phyloP scores from a whole-genome alignment of 2,113 vertebrate genomes.

The Mustelus asterias region DNA sequence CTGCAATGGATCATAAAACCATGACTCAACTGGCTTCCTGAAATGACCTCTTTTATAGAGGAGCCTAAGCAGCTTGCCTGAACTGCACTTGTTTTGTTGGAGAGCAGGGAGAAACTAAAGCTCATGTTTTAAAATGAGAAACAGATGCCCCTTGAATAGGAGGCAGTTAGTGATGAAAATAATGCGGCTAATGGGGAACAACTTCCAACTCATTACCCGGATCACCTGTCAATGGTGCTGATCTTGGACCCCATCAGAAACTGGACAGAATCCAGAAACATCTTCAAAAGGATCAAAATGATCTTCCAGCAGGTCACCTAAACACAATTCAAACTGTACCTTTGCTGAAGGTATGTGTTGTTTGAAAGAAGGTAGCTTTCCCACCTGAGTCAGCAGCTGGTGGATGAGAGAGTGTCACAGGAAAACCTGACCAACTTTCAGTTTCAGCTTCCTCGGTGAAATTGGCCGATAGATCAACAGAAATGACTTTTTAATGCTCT shows the following conservation, averaged over 20 bases:
- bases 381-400: background rate
- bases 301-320: background rate
- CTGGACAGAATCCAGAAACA: background rate
- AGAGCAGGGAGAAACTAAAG: background rate
- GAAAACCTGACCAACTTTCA: background rate
- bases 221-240: background rate
- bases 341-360: background rate
- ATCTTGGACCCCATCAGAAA: background rate
- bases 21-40: background rate
- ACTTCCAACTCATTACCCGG: background rate
- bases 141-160: background rate
- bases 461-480: background rate
- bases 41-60: background rate
- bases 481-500: background rate
- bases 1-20: background rate
- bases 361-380: background rate
- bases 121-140: background rate
- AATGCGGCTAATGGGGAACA: background rate
- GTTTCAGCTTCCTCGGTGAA: background rate
- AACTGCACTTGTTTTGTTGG: background rate
- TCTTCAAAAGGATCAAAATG: background rate
- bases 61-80: background rate
- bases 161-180: background rate
- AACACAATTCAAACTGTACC: background rate
- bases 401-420: background rate